phyloP scores from a whole-genome alignment of 2,113 vertebrate genomes.

The Procavia capensis region DNA sequence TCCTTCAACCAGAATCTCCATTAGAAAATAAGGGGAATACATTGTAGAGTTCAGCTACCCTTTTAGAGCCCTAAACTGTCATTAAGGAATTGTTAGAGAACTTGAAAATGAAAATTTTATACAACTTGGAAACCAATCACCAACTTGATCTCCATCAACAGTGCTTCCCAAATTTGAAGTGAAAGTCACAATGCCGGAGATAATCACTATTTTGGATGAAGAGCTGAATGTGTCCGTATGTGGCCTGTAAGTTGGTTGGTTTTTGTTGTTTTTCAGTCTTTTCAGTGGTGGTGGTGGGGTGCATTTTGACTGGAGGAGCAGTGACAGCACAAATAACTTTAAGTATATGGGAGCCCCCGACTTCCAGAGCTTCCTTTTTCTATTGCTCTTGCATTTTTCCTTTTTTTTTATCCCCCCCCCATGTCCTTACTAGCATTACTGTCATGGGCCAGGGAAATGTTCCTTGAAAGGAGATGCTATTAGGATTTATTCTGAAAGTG shows the following conservation, averaged over 20 bases:
- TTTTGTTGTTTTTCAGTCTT: background rate
- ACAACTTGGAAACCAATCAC: background rate
- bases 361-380: background rate
- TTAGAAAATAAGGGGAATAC: background rate
- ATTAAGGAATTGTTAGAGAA: background rate
- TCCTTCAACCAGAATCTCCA: background rate
- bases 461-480: background rate
- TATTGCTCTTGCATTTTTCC: background rate
- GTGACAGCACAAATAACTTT: background rate
- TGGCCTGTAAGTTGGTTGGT: constrained; percentile 61
- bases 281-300: too few species aligned
- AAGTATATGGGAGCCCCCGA: background rate
- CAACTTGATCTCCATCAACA: constrained; percentile 65
- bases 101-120: background rate
- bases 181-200: constrained; percentile 77
- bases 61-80: background rate
- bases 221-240: constrained; percentile 66
- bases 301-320: background rate
- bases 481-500: background rate
- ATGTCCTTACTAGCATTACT: background rate
- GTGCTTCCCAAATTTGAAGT: constrained; percentile 88
- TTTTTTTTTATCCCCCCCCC: constrained; percentile 42
- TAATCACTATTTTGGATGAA: constrained; percentile 82
- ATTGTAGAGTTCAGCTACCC: background rate
- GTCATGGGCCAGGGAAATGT: background rate